These are phyloP conservation scores for Platysternon megacephalum DNA, from an alignment of 2,113 vertebrate genomes.

Conservation along the genomic window DNA sequence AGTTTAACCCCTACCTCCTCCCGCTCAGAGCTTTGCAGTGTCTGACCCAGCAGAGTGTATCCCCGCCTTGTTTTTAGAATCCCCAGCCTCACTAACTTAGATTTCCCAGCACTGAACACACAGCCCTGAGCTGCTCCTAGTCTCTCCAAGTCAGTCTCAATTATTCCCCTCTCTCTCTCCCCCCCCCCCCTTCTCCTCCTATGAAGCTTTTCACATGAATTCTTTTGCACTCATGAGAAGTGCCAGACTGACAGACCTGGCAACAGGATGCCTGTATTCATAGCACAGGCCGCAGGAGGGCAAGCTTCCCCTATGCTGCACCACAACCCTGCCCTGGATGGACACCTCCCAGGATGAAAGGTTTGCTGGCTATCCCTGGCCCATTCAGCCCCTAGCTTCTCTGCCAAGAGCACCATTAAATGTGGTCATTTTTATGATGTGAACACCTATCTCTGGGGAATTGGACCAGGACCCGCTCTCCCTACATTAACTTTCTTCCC, in stretches of 20 bases:
- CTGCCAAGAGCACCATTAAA: not conserved
- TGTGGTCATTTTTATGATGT: not conserved
- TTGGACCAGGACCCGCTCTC: no score
- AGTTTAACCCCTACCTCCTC: not conserved
- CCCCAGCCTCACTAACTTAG: not conserved
- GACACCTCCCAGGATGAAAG: not conserved
- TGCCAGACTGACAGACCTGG: not conserved
- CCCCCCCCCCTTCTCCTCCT: not conserved
- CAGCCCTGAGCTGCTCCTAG: not conserved
- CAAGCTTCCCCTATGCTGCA: not conserved
- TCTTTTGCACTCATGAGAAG: not conserved
- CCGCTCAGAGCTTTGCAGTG: not conserved
- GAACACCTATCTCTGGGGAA: not conserved
- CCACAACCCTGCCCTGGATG: not conserved
- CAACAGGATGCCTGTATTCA: not conserved
- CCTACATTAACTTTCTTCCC: not conserved
- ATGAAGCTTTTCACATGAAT: not conserved
- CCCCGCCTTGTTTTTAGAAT: slow-evolving; percentile 23
- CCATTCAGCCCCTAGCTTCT: not conserved
- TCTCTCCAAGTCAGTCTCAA: not conserved
- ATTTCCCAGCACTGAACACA: not conserved
- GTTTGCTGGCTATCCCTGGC: not conserved
- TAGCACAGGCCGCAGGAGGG: not conserved
- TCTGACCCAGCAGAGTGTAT: not conserved
- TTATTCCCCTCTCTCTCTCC: not conserved